A percentile compares a stretch with the other conserved stretches of the same genome.
These are phyloP conservation scores for Cariama cristata DNA, from an alignment of 2,113 vertebrate genomes.

Conservation along the genomic window DNA sequence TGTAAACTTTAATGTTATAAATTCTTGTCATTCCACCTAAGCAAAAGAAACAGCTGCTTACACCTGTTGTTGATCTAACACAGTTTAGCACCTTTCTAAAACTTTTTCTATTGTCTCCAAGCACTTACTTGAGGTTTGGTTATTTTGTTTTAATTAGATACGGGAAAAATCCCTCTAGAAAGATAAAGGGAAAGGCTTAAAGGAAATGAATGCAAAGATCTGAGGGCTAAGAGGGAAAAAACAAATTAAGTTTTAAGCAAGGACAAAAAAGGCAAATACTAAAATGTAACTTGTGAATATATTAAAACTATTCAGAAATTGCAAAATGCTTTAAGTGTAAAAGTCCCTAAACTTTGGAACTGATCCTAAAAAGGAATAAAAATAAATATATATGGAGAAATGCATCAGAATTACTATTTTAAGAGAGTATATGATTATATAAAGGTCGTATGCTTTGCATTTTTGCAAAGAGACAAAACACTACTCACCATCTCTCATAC, in stretches of 20 bases:
- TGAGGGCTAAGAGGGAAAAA: not conserved
- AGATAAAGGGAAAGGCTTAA: not conserved
- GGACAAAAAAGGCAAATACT: not conserved
- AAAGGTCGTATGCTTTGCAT: not conserved
- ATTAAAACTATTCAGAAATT: not conserved
- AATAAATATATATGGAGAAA: not conserved
- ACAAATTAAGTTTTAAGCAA: not conserved
- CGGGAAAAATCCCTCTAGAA: rapidly evolving
- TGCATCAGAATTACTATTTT: not conserved
- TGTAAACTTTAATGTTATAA: not conserved
- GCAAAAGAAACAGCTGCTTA: not conserved
- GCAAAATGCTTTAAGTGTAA: not conserved
- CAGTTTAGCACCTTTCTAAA: not conserved
- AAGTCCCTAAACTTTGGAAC: not conserved
- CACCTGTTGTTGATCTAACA: not conserved
- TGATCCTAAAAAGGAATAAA: not conserved
- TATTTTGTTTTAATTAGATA: not conserved
- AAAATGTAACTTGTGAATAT: not conserved
- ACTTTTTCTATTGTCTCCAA: not conserved
- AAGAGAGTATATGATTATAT: not conserved
- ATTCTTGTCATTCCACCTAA: not conserved
- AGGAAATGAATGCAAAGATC: not conserved
- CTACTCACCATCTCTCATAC: not conserved
- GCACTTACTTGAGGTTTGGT: not conserved
- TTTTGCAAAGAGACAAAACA: not conserved